Base-by-base conservation (phyloP, 2,113 vertebrate genomes). In the Eptesicus fuscus region DNA sequence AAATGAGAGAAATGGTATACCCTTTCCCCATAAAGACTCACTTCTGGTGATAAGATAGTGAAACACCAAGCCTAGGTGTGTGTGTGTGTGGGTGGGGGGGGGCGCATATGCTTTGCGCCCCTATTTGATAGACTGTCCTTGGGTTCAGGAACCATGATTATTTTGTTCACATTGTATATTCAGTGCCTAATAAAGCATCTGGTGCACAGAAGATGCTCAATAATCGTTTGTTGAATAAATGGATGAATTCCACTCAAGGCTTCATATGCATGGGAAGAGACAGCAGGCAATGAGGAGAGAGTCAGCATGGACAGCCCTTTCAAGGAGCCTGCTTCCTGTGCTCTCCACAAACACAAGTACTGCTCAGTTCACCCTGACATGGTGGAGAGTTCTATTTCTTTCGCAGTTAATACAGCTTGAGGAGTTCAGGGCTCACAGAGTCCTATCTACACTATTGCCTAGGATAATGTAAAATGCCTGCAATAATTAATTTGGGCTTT, bases 31-130 rank as follows among this genome's bases (percentile, higher is more conserved):
- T 2, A 40, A 85, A 69, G 49, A 53, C 22, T 56, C 22, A 20
- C 56, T 91, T 51, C 37, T 40, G 13, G 37, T 70, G 69, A 56
- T 17, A 49, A 65, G 83, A 22, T 5, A 9, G 12, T 28, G 14
- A 23, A 22, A 53, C 20, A 17, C 2, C 4, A 67, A 35, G 40
- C 28, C 32, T 14, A 35, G 37, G 23, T 1, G 2, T 59, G 28
- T n/a, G 49, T 3, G 1, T 2, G 1, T 20, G 4, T 1, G 0
- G 14, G 40, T 10, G 2, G 14, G 0, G n/a, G n/a, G n/a, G n/a
- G n/a, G n/a, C 37, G 37, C 37, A 37, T 37, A 37, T 37, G 37
- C 37, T 37, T 37, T 37, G 37, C 37, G 37, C 37, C 37, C 37
- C 37, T 37, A 22, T 59, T 59, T 18, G 9, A 59, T 61, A 53